Base-by-base conservation (phyloP, 2,888 invertebrate species). In the Artemia sinica region DNA sequence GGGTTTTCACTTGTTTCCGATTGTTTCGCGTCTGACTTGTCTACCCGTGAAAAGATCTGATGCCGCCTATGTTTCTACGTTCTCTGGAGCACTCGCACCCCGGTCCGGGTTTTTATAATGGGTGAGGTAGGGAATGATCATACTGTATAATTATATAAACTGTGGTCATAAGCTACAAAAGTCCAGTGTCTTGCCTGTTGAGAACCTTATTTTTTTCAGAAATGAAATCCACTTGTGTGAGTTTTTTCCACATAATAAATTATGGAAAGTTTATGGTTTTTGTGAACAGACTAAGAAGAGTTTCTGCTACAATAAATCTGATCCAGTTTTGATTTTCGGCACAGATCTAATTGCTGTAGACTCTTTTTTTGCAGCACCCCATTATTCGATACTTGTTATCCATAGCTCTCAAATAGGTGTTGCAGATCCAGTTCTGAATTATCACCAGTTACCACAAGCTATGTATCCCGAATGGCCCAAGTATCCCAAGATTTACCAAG, bases 321-420 rank as follows among this genome's bases (percentile, higher is more conserved):
- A 84, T 72, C 84, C 86, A 0, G 85, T 91, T 63, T 77, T 93
- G 71, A 83, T 94, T 28, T 85, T 94, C 68, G 94, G 94, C 0
- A 90, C 91, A 0, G 95, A 94, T 2, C 82, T 94, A 70, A 88
- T 87, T 74, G 92, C 93, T 1, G 93, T 93, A 0, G 94, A 95
- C 79, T 91, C 89, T 14, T 86, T 93, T 71, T 82, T 89, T 73
- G 84, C 86, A 52, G 83, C 86, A 9, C 81, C 82, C 67, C 83
- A 82, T 58, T 81, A 84, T 13, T 83, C 83, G 51, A 81, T 88
- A 70, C 84, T 83, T 13, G 87, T 87, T 2, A 75, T 85, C 0
- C 93, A 94, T 79, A 83, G 85, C 66, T 91, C 92, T 79, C 80
- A 88, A 67, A 81, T 82, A 71, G 77, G 82, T 18, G 82, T 84